phyloP scores from a whole-genome alignment of 1,140 invertebrate genomes.

The Bursaphelenchus mucronatus region DNA sequence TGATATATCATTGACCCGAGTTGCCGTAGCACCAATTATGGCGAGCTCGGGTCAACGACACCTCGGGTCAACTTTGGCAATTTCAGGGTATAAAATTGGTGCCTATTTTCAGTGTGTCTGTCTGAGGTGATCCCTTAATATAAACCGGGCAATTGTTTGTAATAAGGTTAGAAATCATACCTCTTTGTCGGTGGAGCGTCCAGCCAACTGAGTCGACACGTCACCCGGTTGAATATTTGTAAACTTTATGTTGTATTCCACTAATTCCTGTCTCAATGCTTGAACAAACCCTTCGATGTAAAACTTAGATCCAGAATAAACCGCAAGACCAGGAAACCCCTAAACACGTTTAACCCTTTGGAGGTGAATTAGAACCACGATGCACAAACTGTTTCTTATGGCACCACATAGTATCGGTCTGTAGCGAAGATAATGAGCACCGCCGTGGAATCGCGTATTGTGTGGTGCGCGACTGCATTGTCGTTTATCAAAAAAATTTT shows the following conservation, averaged over 20 bases:
- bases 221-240: slow-evolving; percentile 64
- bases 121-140: slow-evolving; percentile 2
- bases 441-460: too few species aligned
- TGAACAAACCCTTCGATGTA: slow-evolving; percentile 64
- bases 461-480: too few species aligned
- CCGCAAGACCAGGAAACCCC: not conserved
- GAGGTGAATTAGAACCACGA: too few species aligned
- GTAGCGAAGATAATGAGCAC: too few species aligned
- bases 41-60: too few species aligned
- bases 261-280: slow-evolving; percentile 62
- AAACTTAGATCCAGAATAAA: slow-evolving; percentile 63
- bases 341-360: slow-evolving; percentile 64
- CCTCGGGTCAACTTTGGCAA: not conserved
- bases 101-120: not conserved
- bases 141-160: not conserved
- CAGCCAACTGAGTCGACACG: slow-evolving; percentile 62
- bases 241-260: slow-evolving; percentile 60
- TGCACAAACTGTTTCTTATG: too few species aligned
- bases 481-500: too few species aligned
- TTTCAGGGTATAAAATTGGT: not conserved
- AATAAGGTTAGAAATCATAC: slow-evolving; percentile 43
- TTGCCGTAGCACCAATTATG: too few species aligned
- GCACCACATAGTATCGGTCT: too few species aligned
- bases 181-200: slow-evolving; percentile 62
- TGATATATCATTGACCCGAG: too few species aligned